Base-by-base conservation (phyloP, 2,113 vertebrate genomes). In the Tiliqua scincoides region DNA sequence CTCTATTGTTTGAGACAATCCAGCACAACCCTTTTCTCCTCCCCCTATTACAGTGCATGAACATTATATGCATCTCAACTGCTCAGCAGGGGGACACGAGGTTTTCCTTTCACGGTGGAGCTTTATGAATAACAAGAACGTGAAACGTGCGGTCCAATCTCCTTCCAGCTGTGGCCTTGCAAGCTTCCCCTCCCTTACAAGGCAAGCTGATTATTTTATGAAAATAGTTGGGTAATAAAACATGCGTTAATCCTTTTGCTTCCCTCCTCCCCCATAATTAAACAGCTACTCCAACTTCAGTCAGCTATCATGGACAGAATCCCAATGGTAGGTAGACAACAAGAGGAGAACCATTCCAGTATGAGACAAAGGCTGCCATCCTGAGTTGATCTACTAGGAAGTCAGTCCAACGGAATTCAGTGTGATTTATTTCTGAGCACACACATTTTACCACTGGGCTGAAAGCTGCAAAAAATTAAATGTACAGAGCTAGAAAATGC, bases 31-130 rank as follows among this genome's bases (percentile, higher is more conserved):
- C 79, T 62, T 77, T 74, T 81, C 83, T 77, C 87, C 63, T 70
- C 79, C 79, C 87, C 67, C 76, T 87, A 63, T 73, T 86, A 84
- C 43, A 61, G 67, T 37, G 43, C 67, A 88, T 70, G 32, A 35
- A 72, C n/a, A 72, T 87, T 79, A 83, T 61, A 71, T 61, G 54
- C 54, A 61, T 71, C 74, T 52, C 37, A 27, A 78, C 65, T n/a
- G 57, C 43, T 79, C 59, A 1, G 59, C 40, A 62, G 75, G 81
- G 40, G 27, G 32, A 54, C 40, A 23, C 32, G 27, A 27, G n/a
- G 75, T 35, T 84, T 32, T 88, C 57, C 65, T 84, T 78, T 79
- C 81, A 79, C 25, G 20, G 12, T 75, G 20, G 61, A 84, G 54
- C 21, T 77, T 63, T 72, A 73, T 84, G 65, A 84, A 61, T 48